Percentiles rank a stretch among this genome's conserved stretches.
phyloP scores from a whole-genome alignment of 2,888 invertebrate species.

The Eupithecia pulchellata region DNA sequence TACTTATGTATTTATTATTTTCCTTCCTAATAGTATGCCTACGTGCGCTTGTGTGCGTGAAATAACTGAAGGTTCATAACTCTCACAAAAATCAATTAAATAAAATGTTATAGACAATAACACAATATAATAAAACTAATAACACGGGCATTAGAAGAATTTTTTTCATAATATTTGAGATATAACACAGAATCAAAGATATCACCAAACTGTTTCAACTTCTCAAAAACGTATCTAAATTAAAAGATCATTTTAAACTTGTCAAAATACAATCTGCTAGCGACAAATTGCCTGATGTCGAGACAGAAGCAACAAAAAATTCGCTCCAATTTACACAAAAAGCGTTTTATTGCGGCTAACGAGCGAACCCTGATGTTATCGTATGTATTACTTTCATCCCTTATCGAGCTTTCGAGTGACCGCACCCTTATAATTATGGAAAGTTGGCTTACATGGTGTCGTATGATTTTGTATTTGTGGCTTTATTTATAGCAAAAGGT shows the following conservation, averaged over 20 bases:
- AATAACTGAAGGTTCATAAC: too few relatives aligned
- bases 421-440: slow-evolving; percentile 74
- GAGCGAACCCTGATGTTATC: slow-evolving; percentile 79
- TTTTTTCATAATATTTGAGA: too few relatives aligned
- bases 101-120: too few relatives aligned
- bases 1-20: too few relatives aligned
- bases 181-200: too few relatives aligned
- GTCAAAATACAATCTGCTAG: slow-evolving; percentile 57
- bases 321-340: slow-evolving; percentile 76
- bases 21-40: too few relatives aligned
- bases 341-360: slow-evolving; percentile 79
- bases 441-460: slow-evolving; percentile 63
- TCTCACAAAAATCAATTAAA: too few relatives aligned
- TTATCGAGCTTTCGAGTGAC: slow-evolving; percentile 68
- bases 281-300: slow-evolving; percentile 76
- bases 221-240: slow-evolving; percentile 23
- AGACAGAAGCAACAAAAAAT: slow-evolving; percentile 77
- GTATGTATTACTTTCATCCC: slow-evolving; percentile 81
- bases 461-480: background rate
- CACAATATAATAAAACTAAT: too few relatives aligned
- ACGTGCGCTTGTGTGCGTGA: too few relatives aligned
- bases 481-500: too few relatives aligned
- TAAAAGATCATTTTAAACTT: slow-evolving; percentile 40
- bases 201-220: background rate
- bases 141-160: too few relatives aligned